These are phyloP conservation scores for Drosophila nannoptera DNA, from an alignment of 1,140 invertebrate species.

Conservation along the genomic window DNA sequence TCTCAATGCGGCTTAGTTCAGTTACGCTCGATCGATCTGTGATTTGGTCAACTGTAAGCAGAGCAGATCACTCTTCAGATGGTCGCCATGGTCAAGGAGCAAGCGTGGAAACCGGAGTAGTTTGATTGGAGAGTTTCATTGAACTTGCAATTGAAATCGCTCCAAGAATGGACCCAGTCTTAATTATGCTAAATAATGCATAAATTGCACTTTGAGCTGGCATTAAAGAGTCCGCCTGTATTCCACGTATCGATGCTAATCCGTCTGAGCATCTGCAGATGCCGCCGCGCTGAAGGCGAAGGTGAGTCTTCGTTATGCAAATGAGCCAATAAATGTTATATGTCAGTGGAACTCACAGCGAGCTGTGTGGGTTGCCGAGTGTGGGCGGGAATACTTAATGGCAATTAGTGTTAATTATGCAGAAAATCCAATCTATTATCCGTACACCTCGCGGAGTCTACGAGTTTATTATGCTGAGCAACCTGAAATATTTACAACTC, in stretches of 20 bases:
- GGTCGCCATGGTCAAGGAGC: conserved; percentile 67
- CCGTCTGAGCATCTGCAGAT: conserved; percentile 52
- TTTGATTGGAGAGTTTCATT: conserved; percentile 15
- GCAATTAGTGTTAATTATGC: conserved; percentile 46
- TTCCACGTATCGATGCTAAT: conserved; percentile 49
- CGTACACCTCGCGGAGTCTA: neutral
- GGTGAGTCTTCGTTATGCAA: conserved; percentile 59
- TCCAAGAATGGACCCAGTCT: neutral
- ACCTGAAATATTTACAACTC: neutral
- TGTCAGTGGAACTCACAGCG: conserved; percentile 56
- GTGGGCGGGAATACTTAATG: conserved; percentile 51
- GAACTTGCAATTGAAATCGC: conserved; percentile 34
- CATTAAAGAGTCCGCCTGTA: conserved; percentile 2
- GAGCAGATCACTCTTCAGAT: conserved; percentile 11
- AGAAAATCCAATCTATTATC: conserved; percentile 4
- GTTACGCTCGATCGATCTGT: neutral
- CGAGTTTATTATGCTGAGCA: conserved; percentile 1
- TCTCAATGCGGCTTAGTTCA: neutral
- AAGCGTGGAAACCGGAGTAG: conserved; percentile 46
- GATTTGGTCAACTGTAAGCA: conserved; percentile 9
- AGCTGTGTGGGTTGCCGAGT: neutral
- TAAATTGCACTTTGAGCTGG: conserved; percentile 17
- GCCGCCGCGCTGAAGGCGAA: conserved; percentile 36
- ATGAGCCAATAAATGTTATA: conserved; percentile 48
- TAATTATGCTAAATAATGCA: conserved; percentile 15